These are phyloP conservation scores for Tretioscincus oriximinensis DNA, from an alignment of 2,113 vertebrate genomes.

Conservation along the genomic window DNA sequence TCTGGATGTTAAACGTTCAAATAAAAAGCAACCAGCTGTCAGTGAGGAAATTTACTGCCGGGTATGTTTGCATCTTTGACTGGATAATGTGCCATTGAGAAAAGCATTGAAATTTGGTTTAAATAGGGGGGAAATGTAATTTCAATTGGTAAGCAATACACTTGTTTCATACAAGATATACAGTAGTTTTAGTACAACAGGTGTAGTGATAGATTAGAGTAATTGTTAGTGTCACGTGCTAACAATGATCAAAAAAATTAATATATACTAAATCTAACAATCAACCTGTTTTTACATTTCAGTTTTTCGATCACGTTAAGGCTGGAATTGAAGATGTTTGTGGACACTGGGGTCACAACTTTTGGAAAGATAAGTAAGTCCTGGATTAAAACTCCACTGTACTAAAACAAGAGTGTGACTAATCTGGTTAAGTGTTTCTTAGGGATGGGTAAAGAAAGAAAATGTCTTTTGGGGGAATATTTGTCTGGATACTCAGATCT, in stretches of 20 bases:
- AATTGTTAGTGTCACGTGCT: neutral
- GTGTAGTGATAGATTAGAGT: no score
- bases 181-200: neutral
- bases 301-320: conserved; percentile 95
- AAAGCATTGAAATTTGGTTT: neutral
- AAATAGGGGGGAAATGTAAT: neutral
- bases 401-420: neutral
- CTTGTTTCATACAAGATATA: neutral
- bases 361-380: conserved; percentile 97
- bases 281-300: conserved; percentile 43
- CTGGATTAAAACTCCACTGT: neutral
- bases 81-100: neutral
- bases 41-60: conserved; percentile 90
- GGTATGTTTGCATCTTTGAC: conserved; percentile 70
- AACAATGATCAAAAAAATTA: neutral
- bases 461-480: no score
- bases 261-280: neutral
- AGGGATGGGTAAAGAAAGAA: no score
- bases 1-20: conserved; percentile 91
- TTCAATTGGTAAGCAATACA: neutral
- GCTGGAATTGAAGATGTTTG: conserved; percentile 95
- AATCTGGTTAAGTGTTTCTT: neutral
- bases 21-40: conserved; percentile 88
- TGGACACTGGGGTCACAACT: conserved; percentile 96
- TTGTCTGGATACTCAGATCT: no score